These are phyloP conservation scores for Rhabditoides inermis DNA, from an alignment of 2,888 invertebrate species.

Conservation along the genomic window DNA sequence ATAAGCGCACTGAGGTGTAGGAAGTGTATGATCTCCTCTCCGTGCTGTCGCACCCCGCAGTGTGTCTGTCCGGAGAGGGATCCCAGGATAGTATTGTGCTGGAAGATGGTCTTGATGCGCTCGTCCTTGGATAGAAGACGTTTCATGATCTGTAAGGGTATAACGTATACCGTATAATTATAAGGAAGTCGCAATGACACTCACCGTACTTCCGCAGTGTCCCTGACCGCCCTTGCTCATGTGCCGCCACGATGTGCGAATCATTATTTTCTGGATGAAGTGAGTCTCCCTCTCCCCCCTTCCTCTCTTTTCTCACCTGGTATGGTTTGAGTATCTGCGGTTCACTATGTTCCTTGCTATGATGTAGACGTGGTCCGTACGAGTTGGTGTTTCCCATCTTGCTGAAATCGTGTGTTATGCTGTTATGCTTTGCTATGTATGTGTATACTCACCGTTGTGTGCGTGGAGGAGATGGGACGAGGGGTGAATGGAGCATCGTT, in stretches of 20 bases:
- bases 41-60: conserved; percentile 6
- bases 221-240: conserved; percentile 25
- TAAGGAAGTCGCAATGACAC: too few species aligned
- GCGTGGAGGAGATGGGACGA: too few species aligned
- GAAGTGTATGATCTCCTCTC: conserved; percentile 7
- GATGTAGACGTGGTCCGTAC: neutral
- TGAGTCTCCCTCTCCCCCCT: too few species aligned
- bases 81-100: conserved; percentile 14
- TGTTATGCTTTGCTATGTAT: too few species aligned
- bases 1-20: conserved; percentile 5
- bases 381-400: conserved; percentile 6
- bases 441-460: too few species aligned
- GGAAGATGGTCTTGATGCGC: conserved; percentile 12
- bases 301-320: neutral
- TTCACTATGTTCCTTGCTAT: conserved; percentile 3
- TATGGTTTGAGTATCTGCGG: conserved; percentile 1
- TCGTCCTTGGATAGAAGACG: neutral
- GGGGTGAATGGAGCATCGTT: too few species aligned
- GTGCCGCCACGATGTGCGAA: conserved; percentile 21
- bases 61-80: too few species aligned
- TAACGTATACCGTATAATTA: too few species aligned
- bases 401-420: too few species aligned
- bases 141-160: too few species aligned
- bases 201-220: conserved; percentile 22
- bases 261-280: conserved; percentile 19